Conservation (phyloP, 2,797 vertebrate species). For the Sebastes kiyomatsui region DNA sequence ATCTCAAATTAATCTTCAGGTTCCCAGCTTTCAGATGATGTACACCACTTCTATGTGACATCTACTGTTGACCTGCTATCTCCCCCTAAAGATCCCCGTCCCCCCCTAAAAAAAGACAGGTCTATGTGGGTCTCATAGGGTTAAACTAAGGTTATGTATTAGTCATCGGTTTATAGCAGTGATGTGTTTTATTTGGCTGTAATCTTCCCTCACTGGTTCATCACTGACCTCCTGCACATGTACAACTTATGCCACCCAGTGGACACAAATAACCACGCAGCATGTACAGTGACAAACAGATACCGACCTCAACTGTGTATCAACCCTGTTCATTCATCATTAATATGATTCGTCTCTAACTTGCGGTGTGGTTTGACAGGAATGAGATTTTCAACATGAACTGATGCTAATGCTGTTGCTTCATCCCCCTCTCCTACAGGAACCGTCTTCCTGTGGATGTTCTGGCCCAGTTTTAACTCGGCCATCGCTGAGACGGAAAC, state of each 20-base stretch:
- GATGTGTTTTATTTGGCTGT: neutral
- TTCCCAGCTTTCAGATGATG: no score
- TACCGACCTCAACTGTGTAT: neutral
- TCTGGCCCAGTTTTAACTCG: conserved; percentile 98
- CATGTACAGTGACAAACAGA: neutral
- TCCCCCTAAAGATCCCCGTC: no score
- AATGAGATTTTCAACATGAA: neutral
- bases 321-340: no score
- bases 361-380: neutral
- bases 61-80: no score
- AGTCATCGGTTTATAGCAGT: neutral
- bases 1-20: no score
- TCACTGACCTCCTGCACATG: neutral
- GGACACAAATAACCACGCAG: conserved; percentile 32
- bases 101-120: no score
- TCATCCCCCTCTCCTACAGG: conserved; percentile 76
- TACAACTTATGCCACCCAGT: conserved; percentile 52
- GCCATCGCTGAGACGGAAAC: conserved; percentile 79
- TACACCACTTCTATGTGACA: no score
- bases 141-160: neutral
- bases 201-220: neutral
- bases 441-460: conserved; percentile 95
- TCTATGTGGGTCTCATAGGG: no score
- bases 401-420: neutral
- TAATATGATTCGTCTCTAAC: neutral